Evolutionary conservation across 2,888 invertebrate genomes (phyloP).

Genomic region (Eumacrocentrus americanus): DNA sequence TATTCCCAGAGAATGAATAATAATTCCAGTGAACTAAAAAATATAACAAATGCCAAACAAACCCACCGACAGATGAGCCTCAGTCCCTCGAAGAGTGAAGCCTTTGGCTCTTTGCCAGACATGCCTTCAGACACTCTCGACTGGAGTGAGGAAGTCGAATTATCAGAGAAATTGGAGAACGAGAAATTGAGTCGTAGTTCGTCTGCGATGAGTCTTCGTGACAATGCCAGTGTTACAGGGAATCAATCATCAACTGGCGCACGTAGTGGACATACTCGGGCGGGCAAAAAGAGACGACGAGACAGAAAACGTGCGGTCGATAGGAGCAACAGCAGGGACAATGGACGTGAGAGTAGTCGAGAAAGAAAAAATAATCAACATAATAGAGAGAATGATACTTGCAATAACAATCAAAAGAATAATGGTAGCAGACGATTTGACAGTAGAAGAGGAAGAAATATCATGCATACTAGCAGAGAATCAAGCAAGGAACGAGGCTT

Average conservation of each 20-base stretch:
- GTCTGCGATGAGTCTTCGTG: conserved; percentile 63
- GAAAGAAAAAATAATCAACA: conserved; percentile 58
- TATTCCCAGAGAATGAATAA: conserved; percentile 44
- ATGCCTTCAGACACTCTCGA: conserved; percentile 52
- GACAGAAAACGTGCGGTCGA: conserved; percentile 60
- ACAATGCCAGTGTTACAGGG: conserved; percentile 45
- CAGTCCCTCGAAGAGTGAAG: conserved; percentile 45
- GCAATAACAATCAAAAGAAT: conserved; percentile 52
- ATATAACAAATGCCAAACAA: conserved; percentile 35
- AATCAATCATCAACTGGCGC: conserved; percentile 18
- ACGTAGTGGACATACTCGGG: conserved; percentile 46
- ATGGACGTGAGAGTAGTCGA: conserved; percentile 50
- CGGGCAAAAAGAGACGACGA: conserved; percentile 61
- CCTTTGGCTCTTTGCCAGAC: conserved; percentile 31
- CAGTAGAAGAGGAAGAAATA: conserved; percentile 43
- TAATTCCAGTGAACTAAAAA: conserved; percentile 41
- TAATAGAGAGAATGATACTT: conserved; percentile 56
- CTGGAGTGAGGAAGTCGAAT: conserved; percentile 70
- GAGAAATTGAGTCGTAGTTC: conserved; percentile 65
- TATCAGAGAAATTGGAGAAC: conserved; percentile 62
- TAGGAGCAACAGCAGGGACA: conserved; percentile 60
- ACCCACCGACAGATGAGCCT: conserved; percentile 38
- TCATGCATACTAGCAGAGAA: conserved; percentile 59
- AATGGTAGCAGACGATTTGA: conserved; percentile 47
- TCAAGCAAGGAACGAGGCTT: conserved; percentile 62